Base-by-base conservation (phyloP, 1,140 invertebrate genomes). In the Eurosta solidaginis region DNA sequence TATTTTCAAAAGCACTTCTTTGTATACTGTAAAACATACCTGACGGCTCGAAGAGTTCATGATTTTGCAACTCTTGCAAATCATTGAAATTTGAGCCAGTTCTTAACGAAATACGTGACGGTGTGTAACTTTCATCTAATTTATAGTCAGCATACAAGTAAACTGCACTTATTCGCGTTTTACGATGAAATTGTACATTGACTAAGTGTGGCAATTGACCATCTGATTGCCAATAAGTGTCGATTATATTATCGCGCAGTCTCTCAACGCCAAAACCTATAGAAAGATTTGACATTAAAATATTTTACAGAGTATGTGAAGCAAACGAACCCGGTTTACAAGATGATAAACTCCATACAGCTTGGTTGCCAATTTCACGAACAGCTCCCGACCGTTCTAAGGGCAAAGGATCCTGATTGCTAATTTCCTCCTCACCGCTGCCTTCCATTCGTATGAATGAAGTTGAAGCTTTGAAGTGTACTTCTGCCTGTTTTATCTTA, bases 211-310 rank as follows among this genome's bases (percentile, higher is more conserved):
- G 98, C 78, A 99, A 91, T 82, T 98, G 97, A 0, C 98, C 98
- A 90, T 99, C 98, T 0, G 97, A 99, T 87, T 99, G 98, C 98
- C 98, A 99, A 88, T 98, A 99, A 1, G 97, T 98, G 81, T 99
- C 98, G 83, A 96, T 93, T 75, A 95, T 94, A 88, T 98, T 95
- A 88, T 99, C 97, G 80, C 97, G 89, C 25, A 99, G 88, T 86
- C 99, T 97, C 85, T 99, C 97, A 14, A 99, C 97, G 29, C 98
- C 98, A 91, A 98, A 98, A 63, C 97, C 97, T 96, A 81, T 47
- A 83, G 85, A 5, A 40, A 44, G n/a, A 68, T 52, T 45, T 12
- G 17, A 29, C 14, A 47, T 17, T 20, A 12, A 20, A 25, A 6
- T 54, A 20, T 4, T 25, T 74, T 14, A 40, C 63, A 44, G 17